These are phyloP conservation scores for Pipistrellus nathusii DNA, from an alignment of 2,797 vertebrate species.

Conservation along the genomic window DNA sequence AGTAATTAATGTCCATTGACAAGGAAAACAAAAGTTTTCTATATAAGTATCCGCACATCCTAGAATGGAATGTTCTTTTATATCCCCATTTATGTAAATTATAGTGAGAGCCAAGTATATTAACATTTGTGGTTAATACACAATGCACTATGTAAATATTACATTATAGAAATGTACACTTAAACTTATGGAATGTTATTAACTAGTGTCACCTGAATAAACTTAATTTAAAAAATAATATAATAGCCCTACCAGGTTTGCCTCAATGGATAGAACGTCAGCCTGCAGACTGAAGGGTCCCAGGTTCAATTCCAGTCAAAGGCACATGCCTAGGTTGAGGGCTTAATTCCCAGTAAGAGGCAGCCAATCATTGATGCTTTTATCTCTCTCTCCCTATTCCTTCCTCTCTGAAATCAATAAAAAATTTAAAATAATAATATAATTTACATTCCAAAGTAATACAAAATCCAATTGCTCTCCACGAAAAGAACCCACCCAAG, in stretches of 20 bases:
- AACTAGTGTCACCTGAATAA: background rate
- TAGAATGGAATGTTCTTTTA: conserved; percentile 23
- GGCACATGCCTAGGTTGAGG: no score
- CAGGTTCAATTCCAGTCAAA: no score
- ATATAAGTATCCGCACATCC: background rate
- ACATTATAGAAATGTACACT: background rate
- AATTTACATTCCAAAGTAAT: background rate
- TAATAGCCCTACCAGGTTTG: no score
- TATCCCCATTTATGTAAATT: conserved; percentile 2
- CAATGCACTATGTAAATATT: background rate
- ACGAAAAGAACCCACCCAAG: background rate
- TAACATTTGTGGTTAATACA: conserved; percentile 22
- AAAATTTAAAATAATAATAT: background rate
- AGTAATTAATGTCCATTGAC: background rate
- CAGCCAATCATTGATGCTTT: no score
- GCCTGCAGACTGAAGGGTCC: no score
- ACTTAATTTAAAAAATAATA: background rate
- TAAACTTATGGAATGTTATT: background rate
- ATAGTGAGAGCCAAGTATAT: background rate
- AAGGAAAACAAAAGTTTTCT: conserved; percentile 30
- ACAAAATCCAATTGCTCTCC: background rate
- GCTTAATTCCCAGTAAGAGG: no score
- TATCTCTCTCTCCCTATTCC: no score
- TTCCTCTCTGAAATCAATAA: no score
- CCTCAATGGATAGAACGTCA: no score